Base-by-base conservation (phyloP, 2,888 invertebrate species). In the Cyclophora albipunctata region DNA sequence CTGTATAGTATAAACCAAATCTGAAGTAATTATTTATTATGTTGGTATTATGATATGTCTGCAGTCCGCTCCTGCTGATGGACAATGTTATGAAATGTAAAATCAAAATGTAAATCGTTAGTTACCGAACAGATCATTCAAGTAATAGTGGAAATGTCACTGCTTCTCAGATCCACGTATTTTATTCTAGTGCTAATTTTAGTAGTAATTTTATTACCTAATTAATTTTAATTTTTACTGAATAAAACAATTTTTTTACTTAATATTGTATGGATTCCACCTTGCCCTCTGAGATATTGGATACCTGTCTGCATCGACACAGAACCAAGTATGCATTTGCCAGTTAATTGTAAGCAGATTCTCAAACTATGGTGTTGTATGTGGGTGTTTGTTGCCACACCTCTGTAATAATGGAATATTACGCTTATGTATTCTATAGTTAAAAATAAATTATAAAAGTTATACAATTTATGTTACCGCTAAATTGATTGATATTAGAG, bases 1-100 rank as follows among this genome's bases (percentile, higher is more conserved):
- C 84, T 83, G 77, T 81, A 78, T 75, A 78, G 71, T 81, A 75
- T 71, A 76, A 78, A 78, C 79, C 78, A 83, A 84, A 82, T 79
- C 74, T 72, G 73, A 78, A 66, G 72, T 78, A 66, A 71, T 75
- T 75, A 75, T 76, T 80, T 78, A 75, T 78, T 74, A 66, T 59
- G 63, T 68, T 33, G 20, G 20, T 43, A 43, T 43, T 43, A 34
- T 43, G 34, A 43, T 7, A 6, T 43, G 43, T 63, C 65, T 65
- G 37, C 37, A 4, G 37, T 37, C 4, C 37, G 4, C 4, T 37
- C 4, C 37, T 5, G 5, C 37, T 37, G 20, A 54, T 66, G 62
- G 63, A 64, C 20, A 51, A 49, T 47, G 35, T 43, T 47, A 46
- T 45, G 47, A 50, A 63, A 61, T 57, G 35, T 49, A 55, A 48